Evolutionary conservation across 2,888 invertebrate genomes (phyloP), one percentile per base, ranked within the genome.

Genomic region (Exocentrus adspersus): DNA sequence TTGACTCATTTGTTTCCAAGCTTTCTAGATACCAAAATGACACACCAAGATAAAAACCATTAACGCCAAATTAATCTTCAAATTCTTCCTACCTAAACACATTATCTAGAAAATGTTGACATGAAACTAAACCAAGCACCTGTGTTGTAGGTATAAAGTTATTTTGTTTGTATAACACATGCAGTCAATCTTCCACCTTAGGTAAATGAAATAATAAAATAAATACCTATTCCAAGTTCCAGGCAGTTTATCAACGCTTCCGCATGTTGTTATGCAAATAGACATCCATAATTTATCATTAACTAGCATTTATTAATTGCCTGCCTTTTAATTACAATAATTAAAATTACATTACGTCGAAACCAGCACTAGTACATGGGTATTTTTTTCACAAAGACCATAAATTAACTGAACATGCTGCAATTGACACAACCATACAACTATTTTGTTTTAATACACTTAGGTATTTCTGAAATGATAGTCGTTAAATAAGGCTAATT

Each of bases 401-500:
- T 20, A 51, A 32, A 24, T 24, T 12, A 12, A 20, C 54, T 37
- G 24, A 9, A 37, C 19, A 48, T 42, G 37, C 50, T 46, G 56
- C 48, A 46, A 60, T 32, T 7, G 41, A 21, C 30, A 59, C 46
- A 28, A 50, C n/a, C n/a, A n/a, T n/a, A n/a, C n/a, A 61, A 62
- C 57, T 46, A 61, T 14, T 20, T n/a, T 41, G 21, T 43, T 42
- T 43, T 9, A 43, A 43, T 54, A 28, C 17, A 43, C 37, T 20
- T 12, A 3, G 9, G n/a, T 7, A 24, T 24, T 20, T 37, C 20
- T 21, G 3, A 54, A 54, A 43, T 43, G 65, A 59, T 41, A 53
- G 60, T 51, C 17, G 62, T 56, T 62, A 68, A 61, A 48, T 41
- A 60, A 37, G 62, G 62, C 61, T 62, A 70, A 66, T 69, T 66